Evolutionary conservation across 2,888 invertebrate genomes (phyloP).

Genomic region (Tryphoninae sp.): DNA sequence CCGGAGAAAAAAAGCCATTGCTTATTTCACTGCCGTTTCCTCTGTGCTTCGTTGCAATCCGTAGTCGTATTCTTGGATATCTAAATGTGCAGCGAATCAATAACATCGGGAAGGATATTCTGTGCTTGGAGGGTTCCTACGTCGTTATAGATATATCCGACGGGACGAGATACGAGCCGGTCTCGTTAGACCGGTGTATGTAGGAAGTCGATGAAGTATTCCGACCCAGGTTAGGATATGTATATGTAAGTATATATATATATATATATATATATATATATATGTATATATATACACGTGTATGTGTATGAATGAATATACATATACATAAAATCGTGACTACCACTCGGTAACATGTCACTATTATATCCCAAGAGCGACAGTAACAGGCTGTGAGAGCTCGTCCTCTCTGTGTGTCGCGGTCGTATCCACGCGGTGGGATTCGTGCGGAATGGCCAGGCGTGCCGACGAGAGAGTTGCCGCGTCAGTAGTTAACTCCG

Average conservation of each 20-base stretch:
- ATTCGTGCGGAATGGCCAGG: slow-evolving; percentile 35
- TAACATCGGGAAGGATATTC: slow-evolving; percentile 62
- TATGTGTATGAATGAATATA: slow-evolving; percentile 8
- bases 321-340: slow-evolving; percentile 11
- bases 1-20: not conserved
- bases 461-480: slow-evolving; percentile 35
- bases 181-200: slow-evolving; percentile 60
- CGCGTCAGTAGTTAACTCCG: slow-evolving; percentile 54
- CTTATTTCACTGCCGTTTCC: not conserved
- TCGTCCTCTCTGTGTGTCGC: slow-evolving; percentile 36
- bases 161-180: slow-evolving; percentile 51
- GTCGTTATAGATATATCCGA: slow-evolving; percentile 58
- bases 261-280: not conserved
- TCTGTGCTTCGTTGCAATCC: slow-evolving; percentile 9
- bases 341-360: slow-evolving; percentile 54
- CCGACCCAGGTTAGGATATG: not conserved
- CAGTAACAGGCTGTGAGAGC: slow-evolving; percentile 40
- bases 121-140: slow-evolving; percentile 43
- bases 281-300: slow-evolving; percentile 7
- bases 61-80: slow-evolving; percentile 20
- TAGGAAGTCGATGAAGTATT: slow-evolving; percentile 51
- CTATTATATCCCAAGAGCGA: slow-evolving; percentile 51
- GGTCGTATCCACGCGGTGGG: slow-evolving; percentile 47
- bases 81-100: slow-evolving; percentile 61
- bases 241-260: slow-evolving; percentile 1